Base-by-base conservation (phyloP, 2,797 vertebrate species). In the Eospalax fontanierii region DNA sequence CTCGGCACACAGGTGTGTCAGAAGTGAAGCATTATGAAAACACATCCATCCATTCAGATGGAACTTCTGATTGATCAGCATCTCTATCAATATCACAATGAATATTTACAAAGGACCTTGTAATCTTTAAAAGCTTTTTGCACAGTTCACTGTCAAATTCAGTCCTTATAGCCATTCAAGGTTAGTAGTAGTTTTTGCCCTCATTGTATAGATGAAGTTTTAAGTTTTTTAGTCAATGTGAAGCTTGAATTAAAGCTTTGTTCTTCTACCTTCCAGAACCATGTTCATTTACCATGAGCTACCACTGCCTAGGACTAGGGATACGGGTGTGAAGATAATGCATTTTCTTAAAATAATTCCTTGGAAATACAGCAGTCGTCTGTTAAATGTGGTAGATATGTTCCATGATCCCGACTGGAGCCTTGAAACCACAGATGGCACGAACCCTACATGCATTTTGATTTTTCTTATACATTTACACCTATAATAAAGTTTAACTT, bases 31-130 rank as follows among this genome's bases (percentile, higher is more conserved):
- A 54, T 54, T 54, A 54, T 54, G 28, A 74, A 74, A 43, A 43
- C 73, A 61, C 59, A 89, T 57, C 2, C 1, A 22, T 24, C 38
- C 38, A 33, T 91, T 82, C 88, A 90, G 33, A 74, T 40, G 21
- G 59, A 75, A 75, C 86, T 90, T 89, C 90, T 95, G 61, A 92
- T 43, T 76, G 79, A 92, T 86, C 30, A 43, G 46, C 74, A 46
- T 90, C 75, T 93, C 50, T 82, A 74, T 95, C 73, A 80, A 85
- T 63, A 75, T 38, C 73, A 89, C 70, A 80, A 65, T 73, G 90
- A 83, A 57, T 85, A 89, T 95, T 95, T 87, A 87, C 15, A 78
- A 6, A 65, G 40, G 24, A 19, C 66, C 95, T 92, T 90, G 92
- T 5, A n/a, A 12, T 61, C 85, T 84, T 78, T n/a, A 89, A 97